phyloP scores from a whole-genome alignment of 53 echinoderm and acorn worm genomes.

The Mesocentrotus franciscanus region DNA sequence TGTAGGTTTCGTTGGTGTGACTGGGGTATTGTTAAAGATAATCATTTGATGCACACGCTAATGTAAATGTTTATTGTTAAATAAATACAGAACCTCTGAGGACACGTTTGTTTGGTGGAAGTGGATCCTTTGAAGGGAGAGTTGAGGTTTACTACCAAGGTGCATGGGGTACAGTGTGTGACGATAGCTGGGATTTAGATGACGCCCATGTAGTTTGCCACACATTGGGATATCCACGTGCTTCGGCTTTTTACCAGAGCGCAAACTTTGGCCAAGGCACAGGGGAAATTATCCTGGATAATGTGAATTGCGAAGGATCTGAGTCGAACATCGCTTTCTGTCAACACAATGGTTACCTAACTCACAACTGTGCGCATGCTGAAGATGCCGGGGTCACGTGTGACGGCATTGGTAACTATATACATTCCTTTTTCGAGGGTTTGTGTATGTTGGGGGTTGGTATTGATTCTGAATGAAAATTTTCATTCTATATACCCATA shows the following conservation, averaged over 20 bases:
- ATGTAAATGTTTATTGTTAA: no score
- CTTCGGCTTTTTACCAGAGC: neutral
- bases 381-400: neutral
- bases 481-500: no score
- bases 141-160: conserved; percentile 60
- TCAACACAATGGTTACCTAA: neutral
- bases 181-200: conserved; percentile 58
- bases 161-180: conserved; percentile 72
- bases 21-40: no score
- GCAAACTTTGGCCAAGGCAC: neutral
- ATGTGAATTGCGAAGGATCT: neutral
- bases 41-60: no score
- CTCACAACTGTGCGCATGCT: neutral
- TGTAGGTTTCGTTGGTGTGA: no score
- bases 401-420: neutral
- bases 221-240: neutral
- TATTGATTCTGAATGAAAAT: no score
- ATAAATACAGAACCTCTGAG: neutral
- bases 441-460: no score
- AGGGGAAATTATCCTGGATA: neutral
- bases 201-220: conserved; percentile 71
- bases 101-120: neutral
- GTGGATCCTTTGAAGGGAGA: conserved; percentile 24
- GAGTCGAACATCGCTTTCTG: neutral
- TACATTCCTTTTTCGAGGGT: no score